Conservation (phyloP, 2,797 vertebrate genomes). For the Urosaurus nigricauda region DNA sequence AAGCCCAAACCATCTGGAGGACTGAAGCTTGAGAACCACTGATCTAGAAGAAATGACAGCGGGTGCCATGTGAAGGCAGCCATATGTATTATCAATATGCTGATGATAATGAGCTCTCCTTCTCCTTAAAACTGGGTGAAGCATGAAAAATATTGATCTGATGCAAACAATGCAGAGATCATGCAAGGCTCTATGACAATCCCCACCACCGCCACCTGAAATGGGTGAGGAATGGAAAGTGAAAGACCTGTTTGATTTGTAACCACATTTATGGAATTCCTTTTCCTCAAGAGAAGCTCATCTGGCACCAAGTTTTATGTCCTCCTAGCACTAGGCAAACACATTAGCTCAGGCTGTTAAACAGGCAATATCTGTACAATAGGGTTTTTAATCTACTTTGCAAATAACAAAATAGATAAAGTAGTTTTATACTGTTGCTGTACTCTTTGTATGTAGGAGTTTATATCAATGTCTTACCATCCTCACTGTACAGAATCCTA, state of each 20-base stretch:
- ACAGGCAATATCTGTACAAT: background rate
- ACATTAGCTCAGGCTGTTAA: background rate
- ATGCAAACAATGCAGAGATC: background rate
- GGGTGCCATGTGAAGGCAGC: background rate
- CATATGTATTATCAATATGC: background rate
- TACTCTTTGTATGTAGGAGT: background rate
- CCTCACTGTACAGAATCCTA: background rate
- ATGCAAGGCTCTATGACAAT: background rate
- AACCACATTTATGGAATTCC: background rate
- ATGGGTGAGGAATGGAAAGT: background rate
- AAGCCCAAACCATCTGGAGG: too few relatives aligned
- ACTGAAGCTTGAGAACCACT: too few relatives aligned
- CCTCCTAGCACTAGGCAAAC: background rate
- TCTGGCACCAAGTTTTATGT: background rate
- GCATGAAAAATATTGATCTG: background rate
- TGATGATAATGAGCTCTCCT: background rate
- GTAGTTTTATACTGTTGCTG: background rate
- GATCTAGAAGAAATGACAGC: background rate
- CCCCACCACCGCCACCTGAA: background rate
- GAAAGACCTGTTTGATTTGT: background rate
- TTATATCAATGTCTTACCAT: background rate
- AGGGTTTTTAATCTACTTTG: background rate
- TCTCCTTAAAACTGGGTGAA: background rate
- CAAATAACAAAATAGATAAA: background rate
- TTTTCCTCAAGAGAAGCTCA: background rate